A percentile compares a stretch with the other conserved stretches of the same genome.
These are phyloP conservation scores for silkworm (Bombyx mori) DNA, from an alignment of 1,140 invertebrate species.

Conservation along the genomic window ASM3026992v2 NC_085110.1:4833001-4833500, in stretches of 20 bases:
- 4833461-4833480: constrained; percentile 60
- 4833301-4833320: constrained; percentile 52
- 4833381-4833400: constrained; percentile 59
- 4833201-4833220: constrained; percentile 59
- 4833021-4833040: constrained; percentile 32
- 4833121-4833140: constrained; percentile 50
- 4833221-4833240: constrained; percentile 65
- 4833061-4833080: constrained; percentile 68
- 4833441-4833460: constrained; percentile 60
- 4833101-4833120: constrained; percentile 47
- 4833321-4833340: constrained; percentile 23
- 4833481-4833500: constrained; percentile 40
- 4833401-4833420: constrained; percentile 70
- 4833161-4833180: constrained; percentile 63
- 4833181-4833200: constrained; percentile 57
- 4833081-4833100: constrained; percentile 62
- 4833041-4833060: constrained; percentile 50
- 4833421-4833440: constrained; percentile 65
- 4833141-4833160: constrained; percentile 53
- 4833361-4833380: constrained; percentile 45
- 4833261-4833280: constrained; percentile 59
- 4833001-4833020: constrained; percentile 33
- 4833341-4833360: constrained; percentile 60
- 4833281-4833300: constrained; percentile 46
- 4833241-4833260: constrained; percentile 61